Base-by-base conservation (phyloP, 2,888 invertebrate genomes). In the Sphecodes monilicornis region DNA sequence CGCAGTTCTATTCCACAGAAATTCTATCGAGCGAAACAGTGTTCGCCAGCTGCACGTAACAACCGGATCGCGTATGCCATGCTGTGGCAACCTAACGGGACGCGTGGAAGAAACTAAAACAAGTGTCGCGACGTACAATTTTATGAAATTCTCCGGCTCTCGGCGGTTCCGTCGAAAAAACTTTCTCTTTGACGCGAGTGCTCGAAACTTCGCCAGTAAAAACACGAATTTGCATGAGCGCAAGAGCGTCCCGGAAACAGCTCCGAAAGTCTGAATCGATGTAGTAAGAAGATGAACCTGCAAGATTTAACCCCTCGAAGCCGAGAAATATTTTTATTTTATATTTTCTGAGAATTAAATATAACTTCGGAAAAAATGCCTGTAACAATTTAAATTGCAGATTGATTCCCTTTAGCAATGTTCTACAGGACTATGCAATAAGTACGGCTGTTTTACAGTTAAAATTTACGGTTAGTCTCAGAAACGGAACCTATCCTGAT, bases 31-130 rank as follows among this genome's bases (percentile, higher is more conserved):
- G 57, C 26, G 11, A 26, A 57, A 57, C 22, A 54, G 4, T 26
- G 57, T 26, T 57, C 57, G 57, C 57, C 57, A 57, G 57, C 57
- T 57, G 57, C 13, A 26, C 57, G 26, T 57, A 57, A 57, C 54
- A 57, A 26, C 57, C 26, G 26, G 57, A 57, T 57, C 26, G 11
- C 26, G n/a, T 60, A 26, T 60, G 29, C 60, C 60, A 16, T 18
- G 29, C 60, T 16, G 26, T 16, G 2, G 5, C 60, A 6, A 29
- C 60, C 60, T 29, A 60, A 32, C 29, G 6, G 60, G 29, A 60
- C 26, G 29, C 29, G 29, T 16, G 29, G 16, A 32, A 60, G 60
- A 60, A 60, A 60, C 60, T 29, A 29, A 60, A 29, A 32, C 60
- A 29, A 18, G 60, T 29, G 29, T 29, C 60, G 29, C 60, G 29